phyloP scores from a whole-genome alignment of 2,888 invertebrate species.

The Macaria notata region DNA sequence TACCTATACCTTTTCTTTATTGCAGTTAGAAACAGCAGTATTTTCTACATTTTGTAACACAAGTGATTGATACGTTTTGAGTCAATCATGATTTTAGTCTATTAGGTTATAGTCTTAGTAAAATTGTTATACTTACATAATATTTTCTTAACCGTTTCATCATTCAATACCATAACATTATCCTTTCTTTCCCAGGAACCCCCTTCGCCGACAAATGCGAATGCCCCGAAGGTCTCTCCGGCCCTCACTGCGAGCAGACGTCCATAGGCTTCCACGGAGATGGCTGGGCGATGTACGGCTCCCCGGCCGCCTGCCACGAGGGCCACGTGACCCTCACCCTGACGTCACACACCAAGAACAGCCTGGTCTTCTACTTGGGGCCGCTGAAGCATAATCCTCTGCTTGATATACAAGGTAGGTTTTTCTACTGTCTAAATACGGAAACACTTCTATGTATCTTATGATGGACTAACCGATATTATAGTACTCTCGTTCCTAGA shows the following conservation, averaged over 20 bases:
- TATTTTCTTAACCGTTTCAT: too few species aligned
- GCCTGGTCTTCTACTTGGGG: conserved; percentile 95
- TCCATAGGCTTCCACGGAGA: conserved; percentile 94
- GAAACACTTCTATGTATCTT: too few species aligned
- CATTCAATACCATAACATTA: too few species aligned
- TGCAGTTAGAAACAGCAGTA: too few species aligned
- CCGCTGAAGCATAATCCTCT: conserved; percentile 86
- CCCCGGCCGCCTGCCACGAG: conserved; percentile 92
- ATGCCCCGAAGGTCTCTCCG: conserved; percentile 90
- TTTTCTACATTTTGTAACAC: too few species aligned
- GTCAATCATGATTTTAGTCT: too few species aligned
- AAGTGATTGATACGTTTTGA: too few species aligned
- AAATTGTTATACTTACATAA: too few species aligned
- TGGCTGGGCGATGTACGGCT: conserved; percentile 96
- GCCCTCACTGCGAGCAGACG: conserved; percentile 95
- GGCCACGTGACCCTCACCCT: conserved; percentile 92
- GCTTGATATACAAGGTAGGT: conserved; percentile 84
- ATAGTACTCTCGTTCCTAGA: too few species aligned
- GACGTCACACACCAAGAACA: conserved; percentile 88
- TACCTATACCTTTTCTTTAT: too few species aligned
- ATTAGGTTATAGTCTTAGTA: too few species aligned
- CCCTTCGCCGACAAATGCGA: conserved; percentile 87
- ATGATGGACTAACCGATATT: too few species aligned
- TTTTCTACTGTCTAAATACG: not conserved
- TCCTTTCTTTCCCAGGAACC: conserved; percentile 68